Evolutionary conservation across 2,888 invertebrate genomes (phyloP), one percentile per base, ranked within the genome.

Genomic region (Phengaris arion): DNA sequence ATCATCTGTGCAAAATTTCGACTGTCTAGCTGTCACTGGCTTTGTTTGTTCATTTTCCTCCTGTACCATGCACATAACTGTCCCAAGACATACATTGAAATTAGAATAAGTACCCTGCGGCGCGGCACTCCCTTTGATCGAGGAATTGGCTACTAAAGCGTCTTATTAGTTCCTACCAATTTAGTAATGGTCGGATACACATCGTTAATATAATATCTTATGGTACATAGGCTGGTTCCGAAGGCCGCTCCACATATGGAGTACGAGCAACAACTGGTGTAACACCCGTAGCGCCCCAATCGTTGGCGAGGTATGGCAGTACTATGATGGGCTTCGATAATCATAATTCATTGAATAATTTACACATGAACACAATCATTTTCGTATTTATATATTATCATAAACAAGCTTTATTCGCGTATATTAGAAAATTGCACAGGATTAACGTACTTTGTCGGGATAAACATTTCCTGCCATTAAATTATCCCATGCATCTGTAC

Each of bases 111-210:
- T 57, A 57, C 59, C 22, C 9, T 22, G 59, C 59, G 22, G 22
- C 59, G 46, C 69, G 69, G 69, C 69, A 48, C 69, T 69, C 69
- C 69, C 69, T 48, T 69, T 46, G n/a, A 69, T 46, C n/a, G 8
- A 69, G 68, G n/a, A 48, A 48, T 69, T 69, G 46, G 0, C 35
- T 4, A 35, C 68, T 45, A 46, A 68, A 68, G 46, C 69, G 69
- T 69, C 69, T 69, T 69, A 69, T 69, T 69, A 69, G 64, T 45
- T 64, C 45, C n/a, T 69, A 69, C 46, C 69, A 69, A 69, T 69
- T 69, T 69, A 46, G 48, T 48, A 69, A 69, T 48, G 15, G 69
- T 69, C 46, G 69, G 69, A 69, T 69, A 69, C 69, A 69, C 69
- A 3, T 69, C 48, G 46, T 46, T 69, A 69, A 46, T 69, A 48